Evolutionary conservation across 30 jellyfish, hydroid and myxozoan genomes (phyloP).

Genomic region (Phacellophora camtschatica): DNA sequence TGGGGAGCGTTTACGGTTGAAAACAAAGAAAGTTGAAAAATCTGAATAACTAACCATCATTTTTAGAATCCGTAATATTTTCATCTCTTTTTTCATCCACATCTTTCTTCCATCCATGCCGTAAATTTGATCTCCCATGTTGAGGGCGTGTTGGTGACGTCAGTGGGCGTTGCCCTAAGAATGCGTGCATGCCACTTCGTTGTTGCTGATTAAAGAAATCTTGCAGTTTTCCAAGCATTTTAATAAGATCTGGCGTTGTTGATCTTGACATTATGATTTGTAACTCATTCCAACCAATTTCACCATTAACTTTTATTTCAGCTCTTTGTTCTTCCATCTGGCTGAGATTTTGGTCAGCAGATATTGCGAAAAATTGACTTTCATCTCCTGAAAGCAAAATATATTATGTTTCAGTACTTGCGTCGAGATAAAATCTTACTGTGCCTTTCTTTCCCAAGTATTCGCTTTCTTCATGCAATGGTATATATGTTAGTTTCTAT

Average conservation of each 20-base stretch:
- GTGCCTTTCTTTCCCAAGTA: no score
- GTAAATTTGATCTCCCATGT: not conserved
- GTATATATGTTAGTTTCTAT: no score
- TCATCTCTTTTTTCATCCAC: slow-evolving; percentile 25
- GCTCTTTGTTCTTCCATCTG: not conserved
- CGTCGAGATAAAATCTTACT: no score
- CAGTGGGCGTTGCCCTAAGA: slow-evolving; percentile 45
- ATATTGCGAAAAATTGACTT: not conserved
- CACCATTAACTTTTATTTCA: slow-evolving; percentile 64
- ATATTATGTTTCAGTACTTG: no score
- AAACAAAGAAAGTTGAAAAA: not conserved
- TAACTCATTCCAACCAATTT: slow-evolving; percentile 82
- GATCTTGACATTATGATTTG: slow-evolving; percentile 91
- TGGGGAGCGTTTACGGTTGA: not conserved
- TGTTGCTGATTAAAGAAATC: slow-evolving; percentile 94
- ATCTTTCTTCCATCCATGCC: not conserved
- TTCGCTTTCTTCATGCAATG: no score
- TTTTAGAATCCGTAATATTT: not conserved
- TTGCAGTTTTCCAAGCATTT: slow-evolving; percentile 79
- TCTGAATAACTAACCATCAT: slow-evolving; percentile 38
- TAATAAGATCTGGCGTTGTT: slow-evolving; percentile 85
- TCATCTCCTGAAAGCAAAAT: slow-evolving; percentile 38
- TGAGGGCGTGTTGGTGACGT: slow-evolving; percentile 30
- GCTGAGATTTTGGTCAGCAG: not conserved
- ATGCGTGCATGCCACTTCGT: slow-evolving; percentile 89